Evolutionary conservation across 2,113 vertebrate genomes (phyloP).

Genomic region (Embiotoca jacksoni): DNA sequence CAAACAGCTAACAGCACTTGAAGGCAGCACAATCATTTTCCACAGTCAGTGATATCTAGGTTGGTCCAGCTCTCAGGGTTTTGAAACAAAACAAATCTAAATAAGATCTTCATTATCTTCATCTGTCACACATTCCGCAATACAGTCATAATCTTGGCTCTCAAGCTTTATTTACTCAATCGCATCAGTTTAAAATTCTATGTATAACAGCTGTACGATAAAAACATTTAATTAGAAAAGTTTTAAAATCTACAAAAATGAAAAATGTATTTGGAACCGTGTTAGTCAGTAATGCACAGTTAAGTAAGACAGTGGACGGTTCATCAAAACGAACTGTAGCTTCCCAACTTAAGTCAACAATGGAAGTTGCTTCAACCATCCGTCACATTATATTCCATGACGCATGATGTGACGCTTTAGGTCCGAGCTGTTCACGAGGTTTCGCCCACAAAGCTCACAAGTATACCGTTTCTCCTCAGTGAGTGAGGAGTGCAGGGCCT

Average conservation of each 20-base stretch:
- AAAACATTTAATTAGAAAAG: conserved; percentile 35
- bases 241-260: conserved; percentile 47
- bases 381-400: conserved; percentile 60
- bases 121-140: too few species aligned
- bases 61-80: conserved; percentile 18
- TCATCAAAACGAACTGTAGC: background rate
- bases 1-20: conserved; percentile 25
- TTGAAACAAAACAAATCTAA: background rate
- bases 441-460: conserved; percentile 75
- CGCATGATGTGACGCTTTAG: conserved; percentile 63
- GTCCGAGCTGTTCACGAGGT: conserved; percentile 44
- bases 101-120: too few species aligned
- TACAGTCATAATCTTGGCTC: background rate
- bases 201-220: conserved; percentile 9
- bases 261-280: background rate
- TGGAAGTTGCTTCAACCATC: background rate
- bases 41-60: background rate
- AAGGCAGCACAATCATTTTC: conserved; percentile 39
- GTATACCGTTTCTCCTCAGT: conserved; percentile 18
- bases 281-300: background rate
- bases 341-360: too few species aligned
- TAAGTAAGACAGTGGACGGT: background rate
- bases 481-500: background rate
- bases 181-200: background rate
- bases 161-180: conserved; percentile 22